Evolutionary conservation across 2,113 vertebrate species (phyloP).

Genomic region (Stictonetta naevosa): DNA sequence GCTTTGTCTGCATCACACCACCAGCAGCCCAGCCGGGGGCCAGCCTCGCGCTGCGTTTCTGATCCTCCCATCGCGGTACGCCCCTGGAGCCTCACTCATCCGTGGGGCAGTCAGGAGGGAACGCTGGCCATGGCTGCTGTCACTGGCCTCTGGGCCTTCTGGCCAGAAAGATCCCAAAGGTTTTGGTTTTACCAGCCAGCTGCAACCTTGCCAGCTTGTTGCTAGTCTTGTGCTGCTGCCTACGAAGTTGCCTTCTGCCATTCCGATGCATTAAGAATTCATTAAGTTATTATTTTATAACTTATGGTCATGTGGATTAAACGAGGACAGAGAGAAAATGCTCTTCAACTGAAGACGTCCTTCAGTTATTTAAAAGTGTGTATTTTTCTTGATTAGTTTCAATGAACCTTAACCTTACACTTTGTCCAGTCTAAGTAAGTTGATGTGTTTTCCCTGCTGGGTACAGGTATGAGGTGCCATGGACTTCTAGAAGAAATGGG

Average conservation of each 20-base stretch:
- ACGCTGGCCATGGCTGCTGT: background rate
- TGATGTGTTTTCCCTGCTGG: background rate
- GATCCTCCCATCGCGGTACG: background rate
- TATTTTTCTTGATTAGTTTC: background rate
- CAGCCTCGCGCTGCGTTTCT: background rate
- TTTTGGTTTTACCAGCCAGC: background rate
- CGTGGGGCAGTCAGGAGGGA: background rate
- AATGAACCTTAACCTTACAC: background rate
- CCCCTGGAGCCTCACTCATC: background rate
- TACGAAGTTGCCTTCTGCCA: background rate
- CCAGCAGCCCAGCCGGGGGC: rapidly evolving
- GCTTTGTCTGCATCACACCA: background rate
- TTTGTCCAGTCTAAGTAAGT: background rate
- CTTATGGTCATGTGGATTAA: background rate
- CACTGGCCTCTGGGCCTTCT: background rate
- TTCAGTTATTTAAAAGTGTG: background rate
- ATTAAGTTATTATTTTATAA: background rate
- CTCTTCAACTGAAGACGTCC: background rate
- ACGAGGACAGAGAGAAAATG: background rate
- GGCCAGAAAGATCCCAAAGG: background rate
- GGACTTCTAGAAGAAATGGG: background rate
- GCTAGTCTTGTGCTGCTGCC: background rate
- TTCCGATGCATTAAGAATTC: background rate
- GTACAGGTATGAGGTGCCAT: background rate
- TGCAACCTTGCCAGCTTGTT: background rate